A percentile compares a stretch with the other conserved stretches of the same genome.
phyloP scores from a whole-genome alignment of 1,140 invertebrate genomes.

The Drosophila pseudoananassae region DNA sequence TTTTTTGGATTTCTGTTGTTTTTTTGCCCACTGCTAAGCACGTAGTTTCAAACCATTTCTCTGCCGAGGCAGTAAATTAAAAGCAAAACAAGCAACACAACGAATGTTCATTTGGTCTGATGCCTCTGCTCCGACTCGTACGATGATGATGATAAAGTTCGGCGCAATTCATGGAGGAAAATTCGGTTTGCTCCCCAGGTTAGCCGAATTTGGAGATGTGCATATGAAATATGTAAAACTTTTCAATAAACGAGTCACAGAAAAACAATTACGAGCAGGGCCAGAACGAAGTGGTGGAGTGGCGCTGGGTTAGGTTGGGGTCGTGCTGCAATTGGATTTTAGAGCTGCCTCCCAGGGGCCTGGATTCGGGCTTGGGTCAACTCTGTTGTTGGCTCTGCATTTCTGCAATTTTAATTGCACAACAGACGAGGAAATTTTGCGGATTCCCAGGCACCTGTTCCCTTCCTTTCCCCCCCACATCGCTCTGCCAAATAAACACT shows the following conservation, averaged over 20 bases:
- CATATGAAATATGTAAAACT: slow-evolving; percentile 60
- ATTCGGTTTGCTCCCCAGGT: slow-evolving; percentile 37
- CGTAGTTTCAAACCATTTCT: slow-evolving; percentile 56
- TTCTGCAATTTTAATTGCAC: slow-evolving; percentile 68
- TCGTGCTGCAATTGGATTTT: slow-evolving; percentile 53
- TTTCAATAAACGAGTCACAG: slow-evolving; percentile 73
- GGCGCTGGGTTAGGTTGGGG: slow-evolving; percentile 23
- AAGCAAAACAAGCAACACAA: slow-evolving; percentile 53
- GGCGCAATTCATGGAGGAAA: slow-evolving; percentile 57
- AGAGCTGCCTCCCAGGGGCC: slow-evolving; percentile 9
- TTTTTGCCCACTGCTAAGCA: slow-evolving; percentile 28
- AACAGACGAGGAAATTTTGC: slow-evolving; percentile 51
- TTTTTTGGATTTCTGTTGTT: slow-evolving; percentile 14
- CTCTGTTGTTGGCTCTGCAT: slow-evolving; percentile 37
- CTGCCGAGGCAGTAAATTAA: slow-evolving; percentile 66
- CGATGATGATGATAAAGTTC: slow-evolving; percentile 55
- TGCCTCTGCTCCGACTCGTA: slow-evolving; percentile 3
- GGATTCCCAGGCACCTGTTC: slow-evolving; percentile 16
- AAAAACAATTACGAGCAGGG: slow-evolving; percentile 64
- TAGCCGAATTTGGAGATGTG: slow-evolving; percentile 22
- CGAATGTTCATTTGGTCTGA: slow-evolving; percentile 64
- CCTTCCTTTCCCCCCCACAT: not conserved
- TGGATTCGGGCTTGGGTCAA: slow-evolving; percentile 15
- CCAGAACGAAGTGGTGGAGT: not conserved
- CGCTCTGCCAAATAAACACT: slow-evolving; percentile 28